Percentiles rank a stretch among this genome's conserved stretches.
Evolutionary conservation across 2,113 vertebrate genomes (phyloP).

Genomic region (Stomatorhinus ivindoensis): DNA sequence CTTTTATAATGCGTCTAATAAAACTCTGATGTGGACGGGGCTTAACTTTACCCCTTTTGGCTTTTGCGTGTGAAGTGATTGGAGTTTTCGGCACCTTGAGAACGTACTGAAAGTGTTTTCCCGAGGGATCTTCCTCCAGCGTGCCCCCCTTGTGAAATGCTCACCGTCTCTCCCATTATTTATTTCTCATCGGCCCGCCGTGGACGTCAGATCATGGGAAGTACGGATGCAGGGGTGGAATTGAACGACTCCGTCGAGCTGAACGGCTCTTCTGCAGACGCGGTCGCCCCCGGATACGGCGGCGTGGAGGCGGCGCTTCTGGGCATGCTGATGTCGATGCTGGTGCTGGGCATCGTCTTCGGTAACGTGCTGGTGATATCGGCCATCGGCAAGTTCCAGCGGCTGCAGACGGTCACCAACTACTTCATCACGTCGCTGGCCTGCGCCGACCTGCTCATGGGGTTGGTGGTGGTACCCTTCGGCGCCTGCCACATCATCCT

Average conservation of each 20-base stretch:
- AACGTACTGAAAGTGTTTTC: background rate
- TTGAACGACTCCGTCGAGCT: slow-evolving; percentile 32
- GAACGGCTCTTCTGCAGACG: background rate
- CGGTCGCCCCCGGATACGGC: slow-evolving; percentile 29
- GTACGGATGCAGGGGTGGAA: background rate
- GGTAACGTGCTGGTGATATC: slow-evolving; percentile 92
- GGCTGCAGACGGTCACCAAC: slow-evolving; percentile 93
- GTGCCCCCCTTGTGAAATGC: background rate
- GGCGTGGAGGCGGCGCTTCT: slow-evolving; percentile 71
- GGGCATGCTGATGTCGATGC: slow-evolving; percentile 74
- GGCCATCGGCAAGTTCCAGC: slow-evolving; percentile 80
- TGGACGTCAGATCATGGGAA: slow-evolving; percentile 40
- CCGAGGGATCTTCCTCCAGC: background rate
- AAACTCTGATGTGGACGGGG: background rate
- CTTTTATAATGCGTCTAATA: background rate
- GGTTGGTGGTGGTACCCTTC: slow-evolving; percentile 85
- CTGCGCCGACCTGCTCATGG: slow-evolving; percentile 92
- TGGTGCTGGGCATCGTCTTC: slow-evolving; percentile 82
- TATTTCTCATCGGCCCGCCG: background rate
- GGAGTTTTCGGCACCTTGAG: background rate
- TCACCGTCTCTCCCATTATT: background rate
- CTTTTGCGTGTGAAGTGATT: background rate
- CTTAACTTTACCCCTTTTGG: background rate
- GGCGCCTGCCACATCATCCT: slow-evolving; percentile 79
- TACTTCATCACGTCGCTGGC: slow-evolving; percentile 94